Evolutionary conservation across 1,140 invertebrate genomes (phyloP).

Genomic region (Pomacea maculata): DNA sequence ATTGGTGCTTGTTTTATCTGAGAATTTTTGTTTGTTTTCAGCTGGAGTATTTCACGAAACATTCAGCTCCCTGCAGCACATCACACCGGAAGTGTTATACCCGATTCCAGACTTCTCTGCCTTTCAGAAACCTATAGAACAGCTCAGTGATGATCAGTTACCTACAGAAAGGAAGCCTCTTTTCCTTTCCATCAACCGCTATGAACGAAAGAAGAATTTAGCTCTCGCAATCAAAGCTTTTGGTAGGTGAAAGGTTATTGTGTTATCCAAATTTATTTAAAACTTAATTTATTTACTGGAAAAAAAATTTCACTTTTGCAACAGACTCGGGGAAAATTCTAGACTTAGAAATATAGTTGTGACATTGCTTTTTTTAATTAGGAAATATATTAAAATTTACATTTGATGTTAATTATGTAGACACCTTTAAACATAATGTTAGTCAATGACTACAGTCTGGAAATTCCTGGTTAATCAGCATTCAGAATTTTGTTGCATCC

Average conservation of each 20-base stretch:
- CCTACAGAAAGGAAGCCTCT: constrained; percentile 50
- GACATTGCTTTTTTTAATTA: too few relatives aligned
- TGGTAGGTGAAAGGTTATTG: constrained; percentile 64
- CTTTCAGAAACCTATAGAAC: constrained; percentile 73
- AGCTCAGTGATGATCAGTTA: constrained; percentile 66
- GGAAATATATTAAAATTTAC: too few relatives aligned
- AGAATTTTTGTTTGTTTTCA: constrained; percentile 56
- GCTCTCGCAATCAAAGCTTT: constrained; percentile 84
- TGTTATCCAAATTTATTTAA: not conserved
- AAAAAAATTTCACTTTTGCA: too few relatives aligned
- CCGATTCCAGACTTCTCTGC: constrained; percentile 88
- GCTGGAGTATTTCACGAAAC: constrained; percentile 84
- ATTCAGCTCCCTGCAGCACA: constrained; percentile 75
- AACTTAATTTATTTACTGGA: too few relatives aligned
- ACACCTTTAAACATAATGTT: too few relatives aligned
- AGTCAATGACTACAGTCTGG: too few relatives aligned
- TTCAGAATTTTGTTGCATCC: too few relatives aligned
- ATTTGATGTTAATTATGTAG: too few relatives aligned
- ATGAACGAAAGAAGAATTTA: constrained; percentile 96
- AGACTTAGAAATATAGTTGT: too few relatives aligned
- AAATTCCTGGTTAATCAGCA: too few relatives aligned
- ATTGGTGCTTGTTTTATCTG: not conserved
- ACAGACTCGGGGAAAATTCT: too few relatives aligned
- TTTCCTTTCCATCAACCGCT: constrained; percentile 96
- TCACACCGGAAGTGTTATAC: constrained; percentile 83